Base-by-base conservation (phyloP, 2,888 invertebrate genomes). In the Cheilosia soror region DNA sequence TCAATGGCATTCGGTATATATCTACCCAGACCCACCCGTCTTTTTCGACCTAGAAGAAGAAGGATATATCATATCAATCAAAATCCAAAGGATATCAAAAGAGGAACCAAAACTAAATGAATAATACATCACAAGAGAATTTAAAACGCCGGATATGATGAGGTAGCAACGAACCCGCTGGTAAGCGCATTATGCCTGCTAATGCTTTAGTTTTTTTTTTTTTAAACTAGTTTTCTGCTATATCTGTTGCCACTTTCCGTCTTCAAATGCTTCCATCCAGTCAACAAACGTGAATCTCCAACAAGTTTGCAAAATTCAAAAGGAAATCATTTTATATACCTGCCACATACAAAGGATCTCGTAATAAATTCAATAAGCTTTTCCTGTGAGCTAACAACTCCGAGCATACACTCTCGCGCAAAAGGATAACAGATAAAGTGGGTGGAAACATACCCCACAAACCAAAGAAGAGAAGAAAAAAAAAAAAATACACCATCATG, bases 291-390 rank as follows among this genome's bases (percentile, higher is more conserved):
- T 2, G 40, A 37, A 47, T 68, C 76, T 76, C 33, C 60, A 62
- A 37, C 53, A 47, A 60, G 62, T 63, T 69, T 63, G 57, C 49
- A 71, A 71, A 69, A 78, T 78, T 78, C 63, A 71, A 78, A 78
- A 71, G 78, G 78, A 71, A 78, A 71, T 78, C 47, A 57, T 78
- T 71, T 71, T 71, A 71, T 78, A 78, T 69, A 71, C 78, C 78
- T 69, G 77, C 63, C 78, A 78, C 55, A 78, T 15, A 78, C 78
- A 78, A 78, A 63, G 78, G 63, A 57, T 63, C 62, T 63, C 55
- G 62, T 78, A 71, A 78, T 78, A 78, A 78, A 78, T 78, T 78
- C 69, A 78, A 78, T 78, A 78, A 78, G 78, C 78, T 69, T 69
- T 78, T 71, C 69, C 69, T 78, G 55, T 78, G 69, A 62, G 78